Evolutionary conservation across 2,888 invertebrate genomes (phyloP).

Genomic region (Synanthedon vespiformis): DNA sequence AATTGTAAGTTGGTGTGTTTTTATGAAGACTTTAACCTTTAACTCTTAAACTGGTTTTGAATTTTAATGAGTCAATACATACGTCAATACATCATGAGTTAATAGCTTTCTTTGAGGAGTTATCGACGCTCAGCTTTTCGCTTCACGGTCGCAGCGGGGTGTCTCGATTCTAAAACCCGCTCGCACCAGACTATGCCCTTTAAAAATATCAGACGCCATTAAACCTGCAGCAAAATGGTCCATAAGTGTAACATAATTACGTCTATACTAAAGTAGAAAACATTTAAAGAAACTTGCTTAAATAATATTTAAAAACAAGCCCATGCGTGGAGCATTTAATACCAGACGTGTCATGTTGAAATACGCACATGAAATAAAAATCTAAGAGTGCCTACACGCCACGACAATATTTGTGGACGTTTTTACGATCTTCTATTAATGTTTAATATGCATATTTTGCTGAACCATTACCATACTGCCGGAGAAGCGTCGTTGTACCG

Average conservation of each 20-base stretch:
- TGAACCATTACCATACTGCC: constrained; percentile 34
- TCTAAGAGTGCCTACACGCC: constrained; percentile 18
- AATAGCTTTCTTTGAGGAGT: constrained; percentile 38
- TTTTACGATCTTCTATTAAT: constrained; percentile 35
- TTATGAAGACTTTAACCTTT: constrained; percentile 62
- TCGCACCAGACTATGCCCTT: constrained; percentile 40
- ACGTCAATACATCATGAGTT: constrained; percentile 57
- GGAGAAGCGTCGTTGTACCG: constrained; percentile 43
- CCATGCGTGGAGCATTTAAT: constrained; percentile 10
- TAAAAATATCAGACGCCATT: constrained; percentile 10
- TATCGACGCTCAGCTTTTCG: constrained; percentile 49
- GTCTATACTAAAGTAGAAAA: constrained; percentile 7
- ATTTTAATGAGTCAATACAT: constrained; percentile 65
- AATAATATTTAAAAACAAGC: constrained; percentile 16
- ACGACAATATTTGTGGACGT: constrained; percentile 13
- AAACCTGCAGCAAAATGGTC: constrained; percentile 19
- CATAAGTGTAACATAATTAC: constrained; percentile 26
- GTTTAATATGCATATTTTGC: constrained; percentile 50
- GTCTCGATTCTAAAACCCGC: constrained; percentile 35
- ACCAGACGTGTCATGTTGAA: constrained; percentile 32
- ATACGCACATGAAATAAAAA: constrained; percentile 17
- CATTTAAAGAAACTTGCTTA: constrained; percentile 1
- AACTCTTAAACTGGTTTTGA: constrained; percentile 48
- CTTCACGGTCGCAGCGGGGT: constrained; percentile 49
- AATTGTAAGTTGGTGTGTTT: constrained; percentile 38